These are phyloP conservation scores for human (Homo sapiens) DNA, from an alignment of 2,113 vertebrate species.

Conservation along the genomic window DNA sequence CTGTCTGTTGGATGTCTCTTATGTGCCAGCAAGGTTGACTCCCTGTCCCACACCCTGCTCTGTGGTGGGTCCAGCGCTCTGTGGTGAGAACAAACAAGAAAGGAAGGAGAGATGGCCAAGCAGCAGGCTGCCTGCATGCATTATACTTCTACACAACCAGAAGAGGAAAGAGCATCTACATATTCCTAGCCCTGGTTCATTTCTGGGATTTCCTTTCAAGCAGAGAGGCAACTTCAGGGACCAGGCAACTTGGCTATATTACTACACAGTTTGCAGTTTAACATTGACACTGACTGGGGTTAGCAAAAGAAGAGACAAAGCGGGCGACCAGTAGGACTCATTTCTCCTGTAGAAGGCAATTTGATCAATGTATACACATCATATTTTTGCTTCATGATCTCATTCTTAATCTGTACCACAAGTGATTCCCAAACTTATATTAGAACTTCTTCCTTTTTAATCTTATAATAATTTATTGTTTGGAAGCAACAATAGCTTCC, in stretches of 20 bases:
- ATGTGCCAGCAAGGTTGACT: not conserved
- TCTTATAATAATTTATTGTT: not conserved
- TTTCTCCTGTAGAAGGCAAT: not conserved
- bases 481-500: not conserved
- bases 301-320: not conserved
- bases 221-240: not conserved
- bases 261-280: not conserved
- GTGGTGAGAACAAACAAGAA: not conserved
- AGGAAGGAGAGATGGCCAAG: not conserved
- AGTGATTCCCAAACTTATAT: not conserved
- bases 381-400: not conserved
- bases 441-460: not conserved
- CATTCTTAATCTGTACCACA: not conserved
- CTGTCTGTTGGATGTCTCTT: not conserved
- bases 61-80: not conserved
- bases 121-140: not conserved
- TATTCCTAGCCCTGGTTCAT: not conserved
- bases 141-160: too few relatives aligned
- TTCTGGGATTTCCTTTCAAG: not conserved
- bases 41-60: not conserved
- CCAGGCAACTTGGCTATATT: not conserved
- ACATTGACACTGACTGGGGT: rapidly evolving
- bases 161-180: not conserved
- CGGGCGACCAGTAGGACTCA: not conserved
- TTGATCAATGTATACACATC: too few relatives aligned